Evolutionary conservation across 2,888 invertebrate genomes (phyloP).

Genomic region (Aphidius colemani): DNA sequence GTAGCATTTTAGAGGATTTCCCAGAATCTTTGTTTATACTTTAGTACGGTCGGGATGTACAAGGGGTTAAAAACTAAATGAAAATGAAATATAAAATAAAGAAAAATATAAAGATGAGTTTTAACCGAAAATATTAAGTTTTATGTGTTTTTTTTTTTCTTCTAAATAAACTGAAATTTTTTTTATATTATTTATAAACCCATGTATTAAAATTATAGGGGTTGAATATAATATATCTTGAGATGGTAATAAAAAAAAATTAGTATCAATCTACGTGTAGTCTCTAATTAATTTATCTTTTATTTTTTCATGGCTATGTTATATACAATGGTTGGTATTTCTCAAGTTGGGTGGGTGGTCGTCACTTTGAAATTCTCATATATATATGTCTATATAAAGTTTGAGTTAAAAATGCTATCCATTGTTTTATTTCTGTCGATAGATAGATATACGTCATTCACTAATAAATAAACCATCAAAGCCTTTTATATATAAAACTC

Average conservation of each 20-base stretch:
- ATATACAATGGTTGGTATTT: too few relatives aligned
- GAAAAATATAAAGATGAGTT: not conserved
- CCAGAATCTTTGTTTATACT: too few relatives aligned
- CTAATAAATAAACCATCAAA: not conserved
- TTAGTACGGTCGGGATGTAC: too few relatives aligned
- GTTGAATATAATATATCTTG: not conserved
- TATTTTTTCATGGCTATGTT: not conserved
- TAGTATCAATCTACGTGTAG: conserved; percentile 20
- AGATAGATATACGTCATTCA: not conserved
- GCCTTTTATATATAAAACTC: too few relatives aligned
- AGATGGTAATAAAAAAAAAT: conserved; percentile 16
- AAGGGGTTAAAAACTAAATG: not conserved
- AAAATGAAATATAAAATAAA: conserved; percentile 2
- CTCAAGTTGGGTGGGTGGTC: conserved; percentile 15
- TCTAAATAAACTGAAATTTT: not conserved
- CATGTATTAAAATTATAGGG: conserved; percentile 4
- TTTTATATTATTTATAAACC: not conserved
- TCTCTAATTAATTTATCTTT: conserved; percentile 26
- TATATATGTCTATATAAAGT: not conserved
- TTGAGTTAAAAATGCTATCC: too few relatives aligned
- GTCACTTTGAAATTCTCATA: conserved; percentile 8
- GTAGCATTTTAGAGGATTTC: too few relatives aligned
- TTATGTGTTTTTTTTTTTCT: too few relatives aligned
- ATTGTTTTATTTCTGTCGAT: not conserved
- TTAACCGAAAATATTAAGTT: not conserved